Evolutionary conservation across 2,797 vertebrate genomes (phyloP).

Genomic region (Botia kubotai): DNA sequence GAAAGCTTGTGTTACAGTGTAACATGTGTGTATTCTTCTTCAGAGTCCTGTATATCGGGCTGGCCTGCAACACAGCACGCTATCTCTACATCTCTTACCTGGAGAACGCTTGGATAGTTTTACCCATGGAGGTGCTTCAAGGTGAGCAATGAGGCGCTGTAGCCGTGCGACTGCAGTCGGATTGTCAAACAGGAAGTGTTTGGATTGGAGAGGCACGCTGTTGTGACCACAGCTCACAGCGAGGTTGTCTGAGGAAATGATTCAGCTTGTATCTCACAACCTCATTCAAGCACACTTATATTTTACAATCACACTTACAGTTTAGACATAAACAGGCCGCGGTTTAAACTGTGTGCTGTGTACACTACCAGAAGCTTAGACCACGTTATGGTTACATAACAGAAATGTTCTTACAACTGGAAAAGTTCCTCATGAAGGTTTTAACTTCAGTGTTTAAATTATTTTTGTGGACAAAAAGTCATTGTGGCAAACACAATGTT

Average conservation of each 20-base stretch:
- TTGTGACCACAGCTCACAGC: background rate
- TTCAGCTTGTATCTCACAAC: conserved; percentile 15
- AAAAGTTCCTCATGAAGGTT: too few relatives aligned
- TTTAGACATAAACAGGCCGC: background rate
- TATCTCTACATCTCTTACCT: conserved; percentile 98
- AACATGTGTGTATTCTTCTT: background rate
- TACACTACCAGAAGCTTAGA: background rate
- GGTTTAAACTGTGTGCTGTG: background rate
- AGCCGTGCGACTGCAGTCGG: background rate
- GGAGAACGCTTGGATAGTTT: conserved; percentile 93
- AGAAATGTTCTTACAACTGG: too few relatives aligned
- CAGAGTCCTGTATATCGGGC: conserved; percentile 95
- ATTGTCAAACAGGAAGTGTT: conserved; percentile 33
- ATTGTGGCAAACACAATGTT: too few relatives aligned
- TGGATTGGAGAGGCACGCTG: background rate
- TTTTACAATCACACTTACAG: conserved; percentile 15
- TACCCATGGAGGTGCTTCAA: conserved; percentile 98
- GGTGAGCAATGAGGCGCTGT: conserved; percentile 80
- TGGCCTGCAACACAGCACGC: conserved; percentile 95
- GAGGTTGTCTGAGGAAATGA: conserved; percentile 43
- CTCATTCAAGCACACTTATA: conserved; percentile 15
- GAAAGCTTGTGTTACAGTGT: background rate
- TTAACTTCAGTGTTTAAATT: too few relatives aligned
- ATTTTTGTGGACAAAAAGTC: too few relatives aligned
- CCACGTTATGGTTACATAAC: too few relatives aligned